These are phyloP conservation scores for Orchesella flavescens DNA, from an alignment of 2,888 invertebrate species.

Conservation along the genomic window DNA sequence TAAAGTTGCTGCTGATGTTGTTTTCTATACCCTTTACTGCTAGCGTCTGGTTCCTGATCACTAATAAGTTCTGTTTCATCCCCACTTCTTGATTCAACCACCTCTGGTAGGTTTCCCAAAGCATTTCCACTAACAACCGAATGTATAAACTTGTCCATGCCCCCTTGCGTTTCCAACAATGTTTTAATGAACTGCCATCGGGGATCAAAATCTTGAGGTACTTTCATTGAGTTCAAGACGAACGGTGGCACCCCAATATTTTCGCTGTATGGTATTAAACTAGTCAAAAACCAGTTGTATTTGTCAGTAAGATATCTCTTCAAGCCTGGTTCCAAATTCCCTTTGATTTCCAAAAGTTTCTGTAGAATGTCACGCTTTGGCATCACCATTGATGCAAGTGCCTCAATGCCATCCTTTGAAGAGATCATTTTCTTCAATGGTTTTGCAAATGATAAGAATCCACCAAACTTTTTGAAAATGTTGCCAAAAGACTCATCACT, in stretches of 20 bases:
- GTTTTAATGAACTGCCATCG: conserved; percentile 69
- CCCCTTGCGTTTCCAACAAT: conserved; percentile 58
- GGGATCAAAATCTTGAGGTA: conserved; percentile 68
- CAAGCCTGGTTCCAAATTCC: conserved; percentile 68
- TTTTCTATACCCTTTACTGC: conserved; percentile 65
- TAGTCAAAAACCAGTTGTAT: conserved; percentile 69
- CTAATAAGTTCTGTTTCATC: conserved; percentile 70
- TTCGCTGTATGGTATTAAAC: conserved; percentile 69
- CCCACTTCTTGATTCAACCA: conserved; percentile 56
- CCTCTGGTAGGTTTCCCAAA: conserved; percentile 7
- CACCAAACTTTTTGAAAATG: conserved; percentile 46
- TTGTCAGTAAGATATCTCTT: conserved; percentile 66
- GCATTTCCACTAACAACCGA: conserved; percentile 9
- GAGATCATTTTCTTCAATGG: conserved; percentile 45
- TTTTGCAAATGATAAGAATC: conserved; percentile 9
- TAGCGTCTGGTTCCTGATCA: conserved; percentile 71
- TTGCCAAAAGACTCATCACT: conserved; percentile 41
- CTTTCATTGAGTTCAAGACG: conserved; percentile 70
- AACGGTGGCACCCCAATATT: conserved; percentile 68
- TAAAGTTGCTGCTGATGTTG: conserved; percentile 54
- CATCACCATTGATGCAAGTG: conserved; percentile 49
- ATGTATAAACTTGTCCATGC: conserved; percentile 37
- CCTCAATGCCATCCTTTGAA: conserved; percentile 42
- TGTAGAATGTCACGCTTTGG: conserved; percentile 61
- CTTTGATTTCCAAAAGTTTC: conserved; percentile 63